Conservation (phyloP, 2,888 invertebrate genomes). For the Megaustenia siamemsis region DNA sequence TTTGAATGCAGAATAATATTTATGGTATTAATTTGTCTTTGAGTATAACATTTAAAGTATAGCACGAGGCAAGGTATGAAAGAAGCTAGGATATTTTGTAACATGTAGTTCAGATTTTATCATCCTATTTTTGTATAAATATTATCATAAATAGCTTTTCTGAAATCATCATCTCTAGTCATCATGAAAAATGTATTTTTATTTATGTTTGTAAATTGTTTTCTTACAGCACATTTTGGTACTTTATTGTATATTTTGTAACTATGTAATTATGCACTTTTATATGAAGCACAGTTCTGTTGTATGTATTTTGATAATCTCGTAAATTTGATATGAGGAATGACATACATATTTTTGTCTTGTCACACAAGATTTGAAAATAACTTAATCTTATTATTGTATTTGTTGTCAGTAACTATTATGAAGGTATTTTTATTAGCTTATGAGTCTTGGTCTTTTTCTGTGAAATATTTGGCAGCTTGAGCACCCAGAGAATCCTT, state of each 20-base stretch:
- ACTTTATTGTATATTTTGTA: slow-evolving; percentile 18
- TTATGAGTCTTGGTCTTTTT: not conserved
- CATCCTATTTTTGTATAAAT: too few relatives aligned
- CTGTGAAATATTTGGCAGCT: too few relatives aligned
- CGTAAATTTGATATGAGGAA: not conserved
- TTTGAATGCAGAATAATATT: too few relatives aligned
- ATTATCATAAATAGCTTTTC: not conserved
- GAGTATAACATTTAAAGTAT: too few relatives aligned
- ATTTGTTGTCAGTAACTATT: not conserved
- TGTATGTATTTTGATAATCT: slow-evolving; percentile 11
- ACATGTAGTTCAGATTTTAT: too few relatives aligned
- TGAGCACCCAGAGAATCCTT: too few relatives aligned
- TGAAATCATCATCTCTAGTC: not conserved
- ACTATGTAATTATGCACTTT: slow-evolving; percentile 15
- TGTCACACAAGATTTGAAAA: not conserved
- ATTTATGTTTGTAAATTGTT: slow-evolving; percentile 2
- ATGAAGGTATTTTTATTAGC: not conserved
- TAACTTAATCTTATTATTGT: not conserved
- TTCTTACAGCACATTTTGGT: not conserved
- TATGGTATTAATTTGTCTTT: too few relatives aligned
- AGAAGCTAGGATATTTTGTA: too few relatives aligned
- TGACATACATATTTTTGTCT: not conserved
- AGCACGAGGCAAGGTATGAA: too few relatives aligned
- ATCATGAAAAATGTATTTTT: slow-evolving; percentile 10
- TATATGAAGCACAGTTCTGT: slow-evolving; percentile 3